Evolutionary conservation across 1,140 invertebrate genomes (phyloP).

Genomic region (Ceratosolen fusciceps): DNA sequence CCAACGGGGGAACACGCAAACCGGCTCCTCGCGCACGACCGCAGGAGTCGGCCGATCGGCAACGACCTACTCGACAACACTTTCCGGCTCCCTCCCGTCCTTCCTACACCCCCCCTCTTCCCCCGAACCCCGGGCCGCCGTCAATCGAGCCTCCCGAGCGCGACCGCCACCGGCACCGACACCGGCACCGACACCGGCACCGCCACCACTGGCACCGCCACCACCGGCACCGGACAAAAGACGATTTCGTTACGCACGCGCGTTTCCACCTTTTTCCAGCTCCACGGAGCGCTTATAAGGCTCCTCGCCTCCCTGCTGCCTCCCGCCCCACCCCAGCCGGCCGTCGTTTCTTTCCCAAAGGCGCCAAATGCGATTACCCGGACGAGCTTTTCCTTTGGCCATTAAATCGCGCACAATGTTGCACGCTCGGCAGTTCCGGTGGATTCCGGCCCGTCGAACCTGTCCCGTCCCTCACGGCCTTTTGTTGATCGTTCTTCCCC

Average conservation of each 20-base stretch:
- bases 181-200: no score
- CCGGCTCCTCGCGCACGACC: constrained; percentile 63
- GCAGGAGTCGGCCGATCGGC: constrained; percentile 67
- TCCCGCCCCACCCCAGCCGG: no score
- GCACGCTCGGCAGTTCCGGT: background rate
- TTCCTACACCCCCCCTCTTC: constrained; percentile 50
- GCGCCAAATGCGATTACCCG: background rate
- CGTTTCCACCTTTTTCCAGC: background rate
- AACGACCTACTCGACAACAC: constrained; percentile 71
- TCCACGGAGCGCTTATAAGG: background rate
- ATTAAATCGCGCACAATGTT: background rate
- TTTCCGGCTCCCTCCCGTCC: constrained; percentile 61
- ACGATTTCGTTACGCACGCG: background rate
- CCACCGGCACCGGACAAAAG: constrained; percentile 24
- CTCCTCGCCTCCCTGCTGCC: no score
- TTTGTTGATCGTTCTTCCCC: no score
- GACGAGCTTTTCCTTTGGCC: background rate
- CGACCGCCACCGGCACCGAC: no score
- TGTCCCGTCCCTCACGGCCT: background rate
- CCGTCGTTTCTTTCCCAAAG: background rate
- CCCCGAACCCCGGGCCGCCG: constrained; percentile 49
- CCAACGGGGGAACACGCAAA: constrained; percentile 67
- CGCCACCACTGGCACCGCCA: no score
- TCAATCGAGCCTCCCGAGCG: no score
- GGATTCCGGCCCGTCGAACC: background rate